A percentile compares a stretch with the other conserved stretches of the same genome.
phyloP scores from a whole-genome alignment of 2,797 vertebrate species.

The Otus scops region DNA sequence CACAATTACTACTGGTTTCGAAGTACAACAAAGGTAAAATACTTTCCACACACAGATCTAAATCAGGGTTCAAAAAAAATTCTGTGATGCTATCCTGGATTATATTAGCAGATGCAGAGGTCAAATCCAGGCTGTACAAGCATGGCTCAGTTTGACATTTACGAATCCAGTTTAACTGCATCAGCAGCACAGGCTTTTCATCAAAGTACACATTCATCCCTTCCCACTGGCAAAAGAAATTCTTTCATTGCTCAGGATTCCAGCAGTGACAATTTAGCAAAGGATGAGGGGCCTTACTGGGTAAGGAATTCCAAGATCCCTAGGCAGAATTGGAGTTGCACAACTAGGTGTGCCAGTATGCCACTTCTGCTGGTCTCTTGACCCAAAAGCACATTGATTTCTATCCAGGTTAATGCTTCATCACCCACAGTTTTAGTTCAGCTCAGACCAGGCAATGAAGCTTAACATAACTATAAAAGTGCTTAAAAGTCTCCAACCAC shows the following conservation, averaged over 20 bases:
- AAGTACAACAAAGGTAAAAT: not conserved
- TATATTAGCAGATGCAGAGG: not conserved
- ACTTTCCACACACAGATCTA: not conserved
- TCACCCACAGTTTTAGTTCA: not conserved
- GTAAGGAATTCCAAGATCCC: not conserved
- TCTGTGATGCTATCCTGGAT: not conserved
- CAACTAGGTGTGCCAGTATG: not conserved
- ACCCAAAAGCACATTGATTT: not conserved
- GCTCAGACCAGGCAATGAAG: not conserved
- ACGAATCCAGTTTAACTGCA: not conserved
- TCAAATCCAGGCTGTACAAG: not conserved
- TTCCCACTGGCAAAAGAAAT: not conserved
- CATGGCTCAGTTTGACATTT: not conserved
- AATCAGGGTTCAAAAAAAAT: not conserved
- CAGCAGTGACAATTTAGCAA: not conserved
- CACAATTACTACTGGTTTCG: not conserved
- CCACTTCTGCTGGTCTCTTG: not conserved
- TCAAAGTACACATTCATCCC: not conserved
- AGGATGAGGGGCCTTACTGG: not conserved
- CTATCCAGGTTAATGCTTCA: not conserved
- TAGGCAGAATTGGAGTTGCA: not conserved
- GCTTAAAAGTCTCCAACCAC: not conserved
- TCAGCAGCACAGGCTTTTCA: not conserved
- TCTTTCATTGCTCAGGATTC: not conserved
- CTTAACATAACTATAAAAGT: not conserved